A percentile compares a stretch with the other conserved stretches of the same genome.
Conservation (phyloP, 2,888 invertebrate species). For the Leptinotarsa peninsularis region DNA sequence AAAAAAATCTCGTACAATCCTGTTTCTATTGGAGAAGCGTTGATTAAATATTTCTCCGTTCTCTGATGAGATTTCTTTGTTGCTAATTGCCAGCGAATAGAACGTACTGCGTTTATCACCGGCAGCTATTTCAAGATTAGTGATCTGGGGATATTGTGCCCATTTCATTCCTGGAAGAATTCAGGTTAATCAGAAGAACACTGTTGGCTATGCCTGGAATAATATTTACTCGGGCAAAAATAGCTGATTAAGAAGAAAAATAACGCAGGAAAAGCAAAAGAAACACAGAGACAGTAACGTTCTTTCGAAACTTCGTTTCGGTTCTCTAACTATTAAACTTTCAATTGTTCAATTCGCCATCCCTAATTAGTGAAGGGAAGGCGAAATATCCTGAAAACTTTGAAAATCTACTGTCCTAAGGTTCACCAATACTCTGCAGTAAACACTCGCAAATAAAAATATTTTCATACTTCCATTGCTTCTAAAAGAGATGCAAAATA, state of each 20-base stretch:
- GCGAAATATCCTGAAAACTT: too few species aligned
- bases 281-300: neutral
- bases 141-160: neutral
- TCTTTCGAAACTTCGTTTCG: neutral
- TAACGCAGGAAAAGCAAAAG: neutral
- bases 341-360: too few species aligned
- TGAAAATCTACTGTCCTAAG: too few species aligned
- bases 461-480: too few species aligned
- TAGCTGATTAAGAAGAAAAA: neutral
- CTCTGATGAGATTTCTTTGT: neutral
- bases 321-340: too few species aligned
- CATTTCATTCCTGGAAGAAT: neutral
- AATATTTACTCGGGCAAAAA: slow-evolving; percentile 10
- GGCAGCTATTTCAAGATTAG: neutral
- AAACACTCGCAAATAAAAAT: too few species aligned
- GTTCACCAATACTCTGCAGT: too few species aligned
- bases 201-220: neutral
- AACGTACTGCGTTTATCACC: neutral
- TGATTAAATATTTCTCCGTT: neutral
- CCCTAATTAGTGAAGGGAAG: too few species aligned
- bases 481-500: too few species aligned
- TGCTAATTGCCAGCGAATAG: neutral
- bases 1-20: neutral
- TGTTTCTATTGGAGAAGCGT: neutral
- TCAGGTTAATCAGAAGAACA: slow-evolving; percentile 10